Base-by-base conservation (phyloP, 2,888 invertebrate genomes). In the Colostygia pectinataria region DNA sequence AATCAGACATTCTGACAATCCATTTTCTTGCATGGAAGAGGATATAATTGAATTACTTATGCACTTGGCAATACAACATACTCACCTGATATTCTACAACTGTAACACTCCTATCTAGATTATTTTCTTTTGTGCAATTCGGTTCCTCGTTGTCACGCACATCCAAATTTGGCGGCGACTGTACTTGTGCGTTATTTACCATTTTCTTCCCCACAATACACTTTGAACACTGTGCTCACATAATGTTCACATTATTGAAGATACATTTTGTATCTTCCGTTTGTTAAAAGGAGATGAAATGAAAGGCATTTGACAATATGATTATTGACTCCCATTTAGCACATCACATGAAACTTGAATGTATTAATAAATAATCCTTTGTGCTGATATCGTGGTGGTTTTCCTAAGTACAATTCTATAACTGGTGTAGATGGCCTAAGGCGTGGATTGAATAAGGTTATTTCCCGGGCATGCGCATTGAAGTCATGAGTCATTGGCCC, bases 361-460 rank as follows among this genome's bases (percentile, higher is more conserved):
- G 2, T 9, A 12, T 9, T 15, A 27, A 39, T 24, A 42, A 25
- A 38, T 36, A 9, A 31, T 29, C 29, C 39, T 46, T 54, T 54
- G 46, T 54, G 43, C 49, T 40, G 27, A 24, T 48, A 59, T 53
- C 43, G 48, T 45, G 49, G 38, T 44, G 53, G 46, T 57, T 50
- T 37, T 42, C 29, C 14, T 38, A 69, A 68, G 66, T 61, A 71
- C 69, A 71, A 73, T 71, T 66, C 60, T 70, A 69, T 63, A 75
- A 73, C 73, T 65, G 74, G 72, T 74, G 77, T 74, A 68, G 74
- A 74, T 76, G 75, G 74, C 69, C 74, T 63, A 68, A 85, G 83
- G 84, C 80, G 85, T 86, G 86, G 83, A 85, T 80, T 79, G 77
- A 80, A 78, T 80, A 81, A 84, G 84, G 84, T 87, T 87, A 83